Evolutionary conservation across 2,113 vertebrate genomes (phyloP).

Genomic region (Saimiri boliviensis): DNA sequence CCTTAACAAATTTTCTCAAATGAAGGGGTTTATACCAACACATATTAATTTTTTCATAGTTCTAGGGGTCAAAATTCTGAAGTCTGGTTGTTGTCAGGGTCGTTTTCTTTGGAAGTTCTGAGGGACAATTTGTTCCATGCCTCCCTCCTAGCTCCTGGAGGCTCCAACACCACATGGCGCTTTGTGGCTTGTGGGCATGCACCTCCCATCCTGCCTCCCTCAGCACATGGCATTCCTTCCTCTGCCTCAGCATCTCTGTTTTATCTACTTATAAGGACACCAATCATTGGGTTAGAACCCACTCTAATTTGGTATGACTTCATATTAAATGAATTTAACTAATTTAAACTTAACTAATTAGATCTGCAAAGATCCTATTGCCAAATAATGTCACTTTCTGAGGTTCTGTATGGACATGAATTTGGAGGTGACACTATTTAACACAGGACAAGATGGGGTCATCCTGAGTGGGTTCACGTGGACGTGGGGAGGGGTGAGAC

Average conservation of each 20-base stretch:
- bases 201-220: neutral
- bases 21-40: accelerated
- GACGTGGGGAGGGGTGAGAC: accelerated
- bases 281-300: neutral
- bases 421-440: neutral
- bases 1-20: accelerated
- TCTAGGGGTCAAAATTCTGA: neutral
- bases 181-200: neutral
- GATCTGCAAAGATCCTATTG: neutral
- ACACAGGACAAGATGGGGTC: neutral
- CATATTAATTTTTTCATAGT: neutral
- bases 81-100: accelerated
- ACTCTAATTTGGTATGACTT: neutral
- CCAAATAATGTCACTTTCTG: neutral
- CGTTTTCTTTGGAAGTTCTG: neutral
- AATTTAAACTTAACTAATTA: neutral
- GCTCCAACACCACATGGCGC: accelerated
- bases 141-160: accelerated
- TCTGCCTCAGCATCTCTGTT: neutral
- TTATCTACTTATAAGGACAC: neutral
- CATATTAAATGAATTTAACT: neutral
- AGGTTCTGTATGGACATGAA: neutral
- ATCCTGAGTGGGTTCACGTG: neutral
- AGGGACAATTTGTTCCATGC: accelerated
- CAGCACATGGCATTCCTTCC: accelerated